phyloP scores from a whole-genome alignment of 2,113 vertebrate species.

The Poecilia latipinna region DNA sequence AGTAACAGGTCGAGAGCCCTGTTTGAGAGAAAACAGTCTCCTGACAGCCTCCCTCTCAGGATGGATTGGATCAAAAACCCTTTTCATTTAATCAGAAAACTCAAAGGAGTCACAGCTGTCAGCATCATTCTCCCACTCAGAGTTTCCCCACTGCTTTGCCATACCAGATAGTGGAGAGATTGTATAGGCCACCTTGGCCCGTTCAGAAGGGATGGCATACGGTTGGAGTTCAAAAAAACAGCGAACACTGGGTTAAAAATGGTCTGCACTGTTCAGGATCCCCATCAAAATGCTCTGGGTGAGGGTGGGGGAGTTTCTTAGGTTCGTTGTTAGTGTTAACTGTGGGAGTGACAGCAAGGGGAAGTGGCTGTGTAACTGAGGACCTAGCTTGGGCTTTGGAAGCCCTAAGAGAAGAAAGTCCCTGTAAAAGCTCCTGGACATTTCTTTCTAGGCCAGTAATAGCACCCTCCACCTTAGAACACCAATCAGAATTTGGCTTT shows the following conservation, averaged over 20 bases:
- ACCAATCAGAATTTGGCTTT: background rate
- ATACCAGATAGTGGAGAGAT: too few relatives aligned
- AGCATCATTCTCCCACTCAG: too few relatives aligned
- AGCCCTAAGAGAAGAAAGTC: background rate
- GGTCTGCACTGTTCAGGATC: background rate
- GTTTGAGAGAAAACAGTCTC: too few relatives aligned
- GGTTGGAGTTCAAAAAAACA: background rate
- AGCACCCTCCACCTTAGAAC: background rate
- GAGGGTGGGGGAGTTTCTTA: background rate
- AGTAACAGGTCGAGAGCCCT: too few relatives aligned
- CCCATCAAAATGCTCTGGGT: background rate
- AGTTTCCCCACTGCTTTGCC: too few relatives aligned
- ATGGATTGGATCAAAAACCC: too few relatives aligned
- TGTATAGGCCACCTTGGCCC: background rate
- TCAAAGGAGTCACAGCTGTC: too few relatives aligned
- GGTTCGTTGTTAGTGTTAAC: background rate
- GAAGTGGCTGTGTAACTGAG: background rate
- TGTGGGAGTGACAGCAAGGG: background rate
- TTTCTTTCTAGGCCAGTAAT: background rate
- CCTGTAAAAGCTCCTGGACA: background rate
- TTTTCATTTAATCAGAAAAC: too few relatives aligned
- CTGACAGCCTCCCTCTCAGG: too few relatives aligned
- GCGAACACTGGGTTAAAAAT: background rate
- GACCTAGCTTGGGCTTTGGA: background rate
- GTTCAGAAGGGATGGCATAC: background rate